Percentiles rank a stretch among this genome's conserved stretches.
Conservation (phyloP, 2,888 invertebrate genomes). For the Aphodius sticticus region DNA sequence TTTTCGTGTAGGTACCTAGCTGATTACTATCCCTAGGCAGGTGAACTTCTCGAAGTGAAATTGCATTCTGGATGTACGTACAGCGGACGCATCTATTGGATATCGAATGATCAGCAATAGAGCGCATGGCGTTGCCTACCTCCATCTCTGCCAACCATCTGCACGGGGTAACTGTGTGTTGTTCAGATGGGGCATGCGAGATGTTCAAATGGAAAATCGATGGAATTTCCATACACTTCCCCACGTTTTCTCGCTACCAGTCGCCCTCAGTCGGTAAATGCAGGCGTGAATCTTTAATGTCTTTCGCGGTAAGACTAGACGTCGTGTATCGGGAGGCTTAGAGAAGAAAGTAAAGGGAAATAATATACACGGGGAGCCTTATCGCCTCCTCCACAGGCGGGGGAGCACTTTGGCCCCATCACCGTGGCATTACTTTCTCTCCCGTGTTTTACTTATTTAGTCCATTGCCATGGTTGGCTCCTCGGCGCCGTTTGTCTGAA, state of each 20-base stretch:
- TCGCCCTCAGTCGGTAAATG: conserved; percentile 16
- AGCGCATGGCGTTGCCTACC: background rate
- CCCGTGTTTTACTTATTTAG: conserved; percentile 22
- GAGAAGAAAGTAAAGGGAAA: conserved; percentile 22
- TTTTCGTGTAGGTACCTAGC: too few species aligned
- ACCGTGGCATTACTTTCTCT: conserved; percentile 18
- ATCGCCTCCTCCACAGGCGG: conserved; percentile 13
- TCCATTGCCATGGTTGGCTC: background rate
- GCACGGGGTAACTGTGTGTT: too few species aligned
- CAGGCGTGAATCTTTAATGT: conserved; percentile 25
- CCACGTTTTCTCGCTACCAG: conserved; percentile 7
- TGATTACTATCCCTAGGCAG: too few species aligned
- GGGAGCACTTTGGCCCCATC: background rate
- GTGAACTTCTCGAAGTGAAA: too few species aligned
- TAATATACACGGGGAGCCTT: conserved; percentile 13
- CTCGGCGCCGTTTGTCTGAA: background rate
- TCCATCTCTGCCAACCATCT: background rate
- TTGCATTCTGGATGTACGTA: too few species aligned
- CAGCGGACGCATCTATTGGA: too few species aligned
- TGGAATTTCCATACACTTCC: background rate
- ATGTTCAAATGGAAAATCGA: background rate
- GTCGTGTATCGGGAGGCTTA: background rate
- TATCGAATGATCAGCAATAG: too few species aligned
- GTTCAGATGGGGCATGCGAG: background rate
- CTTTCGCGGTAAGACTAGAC: conserved; percentile 9